These are phyloP conservation scores for Stenoptilia bipunctidactyla DNA, from an alignment of 2,888 invertebrate species.

Conservation along the genomic window DNA sequence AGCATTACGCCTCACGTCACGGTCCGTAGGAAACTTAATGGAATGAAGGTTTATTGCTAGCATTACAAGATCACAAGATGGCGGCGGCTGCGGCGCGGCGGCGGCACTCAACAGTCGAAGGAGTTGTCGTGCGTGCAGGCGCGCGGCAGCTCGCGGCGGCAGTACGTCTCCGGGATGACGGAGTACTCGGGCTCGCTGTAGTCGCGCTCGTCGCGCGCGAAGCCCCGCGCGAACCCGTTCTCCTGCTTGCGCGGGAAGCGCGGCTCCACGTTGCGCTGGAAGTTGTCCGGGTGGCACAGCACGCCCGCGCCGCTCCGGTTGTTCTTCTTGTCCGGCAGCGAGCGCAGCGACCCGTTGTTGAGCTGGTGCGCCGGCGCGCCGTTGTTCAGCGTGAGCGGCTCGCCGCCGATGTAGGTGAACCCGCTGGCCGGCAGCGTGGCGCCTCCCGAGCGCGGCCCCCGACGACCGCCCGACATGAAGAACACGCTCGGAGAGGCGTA, in stretches of 20 bases:
- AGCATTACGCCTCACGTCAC: conserved; percentile 55
- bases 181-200: conserved; percentile 67
- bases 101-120: conserved; percentile 65
- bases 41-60: conserved; percentile 72
- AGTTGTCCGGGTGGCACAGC: conserved; percentile 50
- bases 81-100: conserved; percentile 26
- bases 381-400: conserved; percentile 65
- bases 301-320: conserved; percentile 55
- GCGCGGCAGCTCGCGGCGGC: conserved; percentile 47
- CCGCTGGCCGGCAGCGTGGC: conserved; percentile 79
- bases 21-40: conserved; percentile 56
- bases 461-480: conserved; percentile 77
- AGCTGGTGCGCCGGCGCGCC: conserved; percentile 62
- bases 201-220: conserved; percentile 32
- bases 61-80: conserved; percentile 69
- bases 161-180: conserved; percentile 50
- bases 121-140: conserved; percentile 62
- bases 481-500: conserved; percentile 89
- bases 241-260: conserved; percentile 45
- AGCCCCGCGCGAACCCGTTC: conserved; percentile 21
- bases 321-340: conserved; percentile 58
- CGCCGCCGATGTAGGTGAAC: conserved; percentile 82
- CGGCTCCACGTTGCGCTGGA: conserved; percentile 53
- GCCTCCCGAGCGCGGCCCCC: conserved; percentile 64
- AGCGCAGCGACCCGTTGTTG: conserved; percentile 65